Evolutionary conservation across 2,797 vertebrate species (phyloP).

Genomic region (Borostomias antarcticus): DNA sequence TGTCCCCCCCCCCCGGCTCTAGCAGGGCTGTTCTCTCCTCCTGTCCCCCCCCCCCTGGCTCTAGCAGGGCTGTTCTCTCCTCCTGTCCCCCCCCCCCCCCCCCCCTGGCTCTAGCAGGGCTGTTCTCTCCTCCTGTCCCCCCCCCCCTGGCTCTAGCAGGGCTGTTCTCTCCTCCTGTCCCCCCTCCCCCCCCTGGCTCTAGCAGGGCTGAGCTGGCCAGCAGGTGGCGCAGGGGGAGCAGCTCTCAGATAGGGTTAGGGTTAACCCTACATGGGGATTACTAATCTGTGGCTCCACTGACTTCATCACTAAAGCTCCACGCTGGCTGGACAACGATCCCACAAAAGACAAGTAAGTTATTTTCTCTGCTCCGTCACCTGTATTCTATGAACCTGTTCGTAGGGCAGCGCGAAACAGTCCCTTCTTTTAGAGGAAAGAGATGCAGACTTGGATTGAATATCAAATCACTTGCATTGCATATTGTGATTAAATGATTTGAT

Average conservation of each 20-base stretch:
- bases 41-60: too few species aligned
- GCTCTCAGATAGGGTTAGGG: too few species aligned
- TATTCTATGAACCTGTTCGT: not conserved
- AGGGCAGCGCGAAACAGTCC: not conserved
- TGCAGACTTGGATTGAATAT: not conserved
- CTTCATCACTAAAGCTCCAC: slow-evolving; percentile 51
- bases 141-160: too few species aligned
- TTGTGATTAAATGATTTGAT: too few species aligned
- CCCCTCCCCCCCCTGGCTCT: slow-evolving; percentile 22
- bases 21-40: too few species aligned
- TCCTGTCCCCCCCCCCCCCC: too few species aligned
- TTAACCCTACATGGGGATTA: slow-evolving; percentile 63
- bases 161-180: slow-evolving; percentile 20
- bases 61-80: too few species aligned
- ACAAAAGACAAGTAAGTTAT: slow-evolving; percentile 65
- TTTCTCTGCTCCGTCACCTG: not conserved
- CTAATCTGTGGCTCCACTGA: slow-evolving; percentile 59
- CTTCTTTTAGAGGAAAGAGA: not conserved
- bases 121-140: too few species aligned
- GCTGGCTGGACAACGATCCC: slow-evolving; percentile 45
- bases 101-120: too few species aligned
- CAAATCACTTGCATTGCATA: not conserved
- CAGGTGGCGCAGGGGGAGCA: slow-evolving; percentile 75
- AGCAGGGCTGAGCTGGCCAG: slow-evolving; percentile 72
- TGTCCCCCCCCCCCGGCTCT: too few species aligned